Evolutionary conservation across 2,113 vertebrate genomes (phyloP).

Genomic region (Esox niger): DNA sequence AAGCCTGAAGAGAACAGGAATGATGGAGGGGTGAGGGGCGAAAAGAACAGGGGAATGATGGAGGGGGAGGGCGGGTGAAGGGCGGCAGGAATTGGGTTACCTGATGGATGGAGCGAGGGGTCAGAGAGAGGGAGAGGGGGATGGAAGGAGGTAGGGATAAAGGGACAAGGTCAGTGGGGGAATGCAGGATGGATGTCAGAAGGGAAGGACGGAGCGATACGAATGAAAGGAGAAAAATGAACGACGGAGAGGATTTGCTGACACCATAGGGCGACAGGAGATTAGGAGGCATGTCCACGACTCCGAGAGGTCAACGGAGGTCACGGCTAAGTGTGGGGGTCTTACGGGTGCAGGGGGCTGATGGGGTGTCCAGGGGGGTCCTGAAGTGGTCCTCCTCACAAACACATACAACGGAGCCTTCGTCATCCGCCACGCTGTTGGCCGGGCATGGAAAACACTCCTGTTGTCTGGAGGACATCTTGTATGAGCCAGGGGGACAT

Average conservation of each 20-base stretch:
- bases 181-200: neutral
- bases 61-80: neutral
- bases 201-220: neutral
- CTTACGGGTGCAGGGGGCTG: constrained; percentile 91
- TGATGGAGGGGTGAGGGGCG: neutral
- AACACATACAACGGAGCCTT: constrained; percentile 83
- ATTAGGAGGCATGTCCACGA: too few relatives aligned
- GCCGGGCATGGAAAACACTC: constrained; percentile 89
- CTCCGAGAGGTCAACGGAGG: constrained; percentile 10
- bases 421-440: constrained; percentile 85
- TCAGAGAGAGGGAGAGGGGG: neutral
- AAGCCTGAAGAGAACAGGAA: neutral
- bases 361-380: constrained; percentile 84
- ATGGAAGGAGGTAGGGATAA: neutral
- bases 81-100: too few relatives aligned
- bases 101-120: neutral
- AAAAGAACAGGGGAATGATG: neutral
- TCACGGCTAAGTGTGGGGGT: neutral
- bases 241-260: constrained; percentile 23
- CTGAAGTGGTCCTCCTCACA: constrained; percentile 90
- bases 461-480: constrained; percentile 84
- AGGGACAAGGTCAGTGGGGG: neutral
- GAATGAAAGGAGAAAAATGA: neutral
- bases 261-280: too few relatives aligned
- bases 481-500: constrained; percentile 88